Conservation (phyloP, 2,797 vertebrate genomes). For the Acanthornis magna region DNA sequence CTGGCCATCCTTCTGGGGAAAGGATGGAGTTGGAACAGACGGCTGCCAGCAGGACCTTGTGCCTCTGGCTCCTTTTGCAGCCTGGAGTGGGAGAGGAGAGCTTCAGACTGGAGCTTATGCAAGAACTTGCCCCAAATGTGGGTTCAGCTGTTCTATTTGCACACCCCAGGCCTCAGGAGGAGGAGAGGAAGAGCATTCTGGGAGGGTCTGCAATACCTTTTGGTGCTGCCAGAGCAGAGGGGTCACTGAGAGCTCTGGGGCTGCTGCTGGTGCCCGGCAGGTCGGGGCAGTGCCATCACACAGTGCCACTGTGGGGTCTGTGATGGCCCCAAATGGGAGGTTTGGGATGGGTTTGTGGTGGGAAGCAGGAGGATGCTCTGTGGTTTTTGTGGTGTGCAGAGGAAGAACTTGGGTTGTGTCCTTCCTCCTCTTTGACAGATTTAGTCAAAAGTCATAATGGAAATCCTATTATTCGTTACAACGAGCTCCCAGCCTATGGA, state of each 20-base stretch:
- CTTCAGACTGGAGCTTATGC: background rate
- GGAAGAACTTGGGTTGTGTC: background rate
- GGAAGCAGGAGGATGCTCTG: background rate
- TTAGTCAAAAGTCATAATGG: background rate
- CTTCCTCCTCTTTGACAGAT: background rate
- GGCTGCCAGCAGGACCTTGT: background rate
- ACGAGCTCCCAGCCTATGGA: fast-evolving
- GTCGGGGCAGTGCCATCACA: fast-evolving
- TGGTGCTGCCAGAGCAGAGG: background rate
- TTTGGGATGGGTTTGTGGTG: background rate
- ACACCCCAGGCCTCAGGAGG: background rate
- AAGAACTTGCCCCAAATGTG: background rate
- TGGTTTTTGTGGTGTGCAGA: background rate
- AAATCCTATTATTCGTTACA: background rate
- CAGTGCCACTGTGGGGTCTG: background rate
- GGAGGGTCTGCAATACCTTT: fast-evolving
- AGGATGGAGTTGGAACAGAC: background rate
- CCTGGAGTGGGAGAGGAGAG: background rate
- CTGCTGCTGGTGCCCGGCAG: background rate
- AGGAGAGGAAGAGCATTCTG: background rate
- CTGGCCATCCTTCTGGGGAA: background rate
- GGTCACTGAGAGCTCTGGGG: background rate
- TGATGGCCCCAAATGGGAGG: fast-evolving
- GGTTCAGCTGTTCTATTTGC: background rate
- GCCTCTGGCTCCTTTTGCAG: background rate